These are phyloP conservation scores for Gibbula magus DNA, from an alignment of 2,888 invertebrate species.

Conservation along the genomic window DNA sequence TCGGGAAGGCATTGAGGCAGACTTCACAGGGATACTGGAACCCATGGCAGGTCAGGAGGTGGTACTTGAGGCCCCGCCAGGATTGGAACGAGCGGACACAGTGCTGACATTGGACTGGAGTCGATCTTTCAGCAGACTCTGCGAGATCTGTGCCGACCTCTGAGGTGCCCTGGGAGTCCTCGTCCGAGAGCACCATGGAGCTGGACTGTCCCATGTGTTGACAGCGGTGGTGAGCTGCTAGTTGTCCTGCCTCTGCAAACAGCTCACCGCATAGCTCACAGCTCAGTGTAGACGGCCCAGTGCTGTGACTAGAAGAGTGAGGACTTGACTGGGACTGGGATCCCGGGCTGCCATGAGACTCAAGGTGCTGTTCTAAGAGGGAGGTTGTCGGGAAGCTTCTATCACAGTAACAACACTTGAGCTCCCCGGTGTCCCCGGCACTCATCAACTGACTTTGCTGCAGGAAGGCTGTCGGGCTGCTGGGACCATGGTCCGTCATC, in stretches of 20 bases:
- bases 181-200: neutral
- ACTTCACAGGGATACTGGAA: slow-evolving; percentile 41
- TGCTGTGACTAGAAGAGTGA: neutral
- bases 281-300: neutral
- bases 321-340: neutral
- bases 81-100: slow-evolving; percentile 38
- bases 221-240: neutral
- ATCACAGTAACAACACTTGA: slow-evolving; percentile 36
- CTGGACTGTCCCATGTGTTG: slow-evolving; percentile 7
- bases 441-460: neutral
- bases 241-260: neutral
- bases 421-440: neutral
- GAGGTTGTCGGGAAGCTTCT: slow-evolving; percentile 32
- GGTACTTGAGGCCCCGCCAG: slow-evolving; percentile 40
- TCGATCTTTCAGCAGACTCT: neutral
- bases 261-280: slow-evolving; percentile 19
- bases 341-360: slow-evolving; percentile 24
- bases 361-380: slow-evolving; percentile 34
- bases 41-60: slow-evolving; percentile 38
- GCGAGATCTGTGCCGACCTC: neutral
- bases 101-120: slow-evolving; percentile 36
- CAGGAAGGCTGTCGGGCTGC: slow-evolving; percentile 1
- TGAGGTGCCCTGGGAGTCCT: neutral
- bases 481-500: slow-evolving; percentile 20
- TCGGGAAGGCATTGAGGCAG: slow-evolving; percentile 42